Evolutionary conservation across 2,797 vertebrate species (phyloP).

Genomic region (Mastacembelus armatus): DNA sequence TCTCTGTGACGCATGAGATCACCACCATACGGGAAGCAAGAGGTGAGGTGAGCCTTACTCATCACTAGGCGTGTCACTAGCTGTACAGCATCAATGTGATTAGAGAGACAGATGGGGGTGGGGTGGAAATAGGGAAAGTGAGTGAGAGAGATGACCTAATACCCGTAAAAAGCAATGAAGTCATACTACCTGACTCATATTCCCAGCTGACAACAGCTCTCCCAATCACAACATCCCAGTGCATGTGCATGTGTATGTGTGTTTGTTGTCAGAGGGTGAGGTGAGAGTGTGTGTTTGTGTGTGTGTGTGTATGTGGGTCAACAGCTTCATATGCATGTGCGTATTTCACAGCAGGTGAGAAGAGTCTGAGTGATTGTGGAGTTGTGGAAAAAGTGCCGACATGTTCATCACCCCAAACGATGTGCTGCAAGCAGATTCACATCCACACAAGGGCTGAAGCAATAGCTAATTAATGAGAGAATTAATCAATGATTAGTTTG

Average conservation of each 20-base stretch:
- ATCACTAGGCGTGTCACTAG: conserved; percentile 75
- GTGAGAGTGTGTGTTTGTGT: conserved; percentile 16
- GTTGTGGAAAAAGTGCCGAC: neutral
- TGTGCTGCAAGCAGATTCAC: neutral
- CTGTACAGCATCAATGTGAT: conserved; percentile 73
- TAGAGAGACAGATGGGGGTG: conserved; percentile 41
- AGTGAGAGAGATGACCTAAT: conserved; percentile 83
- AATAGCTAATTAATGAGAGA: neutral
- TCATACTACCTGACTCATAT: conserved; percentile 87
- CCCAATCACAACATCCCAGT: conserved; percentile 67
- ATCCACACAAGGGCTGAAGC: accelerated
- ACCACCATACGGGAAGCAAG: conserved; percentile 61
- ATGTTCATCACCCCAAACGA: neutral
- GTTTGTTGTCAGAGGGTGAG: conserved; percentile 38
- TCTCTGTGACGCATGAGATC: conserved; percentile 57
- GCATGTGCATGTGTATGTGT: conserved; percentile 28
- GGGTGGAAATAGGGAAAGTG: conserved; percentile 29
- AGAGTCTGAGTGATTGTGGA: neutral
- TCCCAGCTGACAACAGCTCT: conserved; percentile 81
- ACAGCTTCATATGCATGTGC: conserved; percentile 35
- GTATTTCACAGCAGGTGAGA: conserved; percentile 37
- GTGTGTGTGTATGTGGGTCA: conserved; percentile 23
- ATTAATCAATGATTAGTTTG: neutral
- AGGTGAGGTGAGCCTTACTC: conserved; percentile 74
- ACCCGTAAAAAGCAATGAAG: conserved; percentile 85